Evolutionary conservation across 1,140 invertebrate species (phyloP), one percentile per base, ranked within the genome.

Genomic region (Lerema accius): DNA sequence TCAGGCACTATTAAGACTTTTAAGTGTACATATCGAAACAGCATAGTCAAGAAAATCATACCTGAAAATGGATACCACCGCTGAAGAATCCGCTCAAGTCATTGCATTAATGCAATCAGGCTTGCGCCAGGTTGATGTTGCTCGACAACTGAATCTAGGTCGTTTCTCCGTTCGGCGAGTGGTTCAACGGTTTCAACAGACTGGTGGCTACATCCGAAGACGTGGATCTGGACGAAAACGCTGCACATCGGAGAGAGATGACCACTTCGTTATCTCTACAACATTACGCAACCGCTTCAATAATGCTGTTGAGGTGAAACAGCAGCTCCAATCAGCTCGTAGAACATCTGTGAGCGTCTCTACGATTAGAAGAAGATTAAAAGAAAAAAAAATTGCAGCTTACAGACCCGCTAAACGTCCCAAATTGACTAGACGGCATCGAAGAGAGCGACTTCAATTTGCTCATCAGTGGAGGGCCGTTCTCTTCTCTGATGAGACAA

Each of bases 401-500:
- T 4, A 6, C n/a, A 48, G 19, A 13, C 10, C 17, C 19, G 45
- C 19, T 28, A 48, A 11, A 6, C 19, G 19, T 7, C 45, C 11
- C 10, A 48, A 64, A 64, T 45, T 65, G 19, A 65, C 37, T 7
- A 48, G 23, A 59, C 4, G 43, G 53, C 63, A 66, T 51, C 16
- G 55, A 15, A 17, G 48, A 62, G 56, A 16, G n/a, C 58, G 58
- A 1, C 35, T 63, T 11, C n/a, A 63, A 23, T 71, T 65, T 55
- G 39, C 58, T 46, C 53, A 46, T 0, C 51, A 67, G 51, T 65
- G 63, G 53, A 28, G 43, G 3, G 11, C 11, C 19, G 48, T 32
- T 67, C 65, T 68, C 40, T 72, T 68, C 45, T 60, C 59, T n/a
- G 65, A 65, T 23, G 19, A 23, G 5, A 23, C 19, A 23, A 23